Percentiles rank a stretch among this genome's conserved stretches.
These are phyloP conservation scores for Lysiphlebus fabarum DNA, from an alignment of 1,140 invertebrate genomes.

Conservation along the genomic window DNA sequence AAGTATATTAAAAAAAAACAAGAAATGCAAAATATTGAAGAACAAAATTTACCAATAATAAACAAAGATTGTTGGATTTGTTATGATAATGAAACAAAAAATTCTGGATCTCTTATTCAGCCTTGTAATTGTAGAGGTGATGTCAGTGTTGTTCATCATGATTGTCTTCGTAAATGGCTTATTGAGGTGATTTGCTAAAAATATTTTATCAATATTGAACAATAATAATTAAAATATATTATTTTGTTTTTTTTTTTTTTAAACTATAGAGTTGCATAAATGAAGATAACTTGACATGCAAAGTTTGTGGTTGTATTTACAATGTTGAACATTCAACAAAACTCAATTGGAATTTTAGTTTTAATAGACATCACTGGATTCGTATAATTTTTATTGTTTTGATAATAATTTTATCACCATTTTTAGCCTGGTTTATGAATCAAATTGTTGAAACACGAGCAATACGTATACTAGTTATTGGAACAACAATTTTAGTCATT, in stretches of 20 bases:
- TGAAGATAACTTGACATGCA: conserved; percentile 69
- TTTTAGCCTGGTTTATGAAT: conserved; percentile 76
- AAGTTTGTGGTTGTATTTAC: conserved; percentile 76
- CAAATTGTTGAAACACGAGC: conserved; percentile 76
- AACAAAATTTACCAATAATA: conserved; percentile 43
- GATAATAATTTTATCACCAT: conserved; percentile 70
- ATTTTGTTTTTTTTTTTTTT: no score
- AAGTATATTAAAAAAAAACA: no score
- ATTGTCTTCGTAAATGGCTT: conserved; percentile 86
- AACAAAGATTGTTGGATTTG: conserved; percentile 88
- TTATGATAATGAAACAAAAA: conserved; percentile 77
- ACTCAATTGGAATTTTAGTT: conserved; percentile 75
- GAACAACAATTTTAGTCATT: conserved; percentile 74
- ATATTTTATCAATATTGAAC: background rate
- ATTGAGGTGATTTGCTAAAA: conserved; percentile 61
- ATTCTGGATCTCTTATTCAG: conserved; percentile 77
- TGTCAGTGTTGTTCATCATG: conserved; percentile 85
- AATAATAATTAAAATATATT: conserved; percentile 3
- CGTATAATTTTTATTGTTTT: conserved; percentile 66
- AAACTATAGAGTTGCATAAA: conserved; percentile 62
- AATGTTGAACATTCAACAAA: conserved; percentile 69
- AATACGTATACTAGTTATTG: conserved; percentile 74
- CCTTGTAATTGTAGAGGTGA: conserved; percentile 89
- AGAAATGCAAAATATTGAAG: background rate
- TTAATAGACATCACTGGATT: conserved; percentile 78